A percentile compares a stretch with the other conserved stretches of the same genome.
These are phyloP conservation scores for Eremobia ochroleuca DNA, from an alignment of 2,888 invertebrate genomes.

Conservation along the genomic window DNA sequence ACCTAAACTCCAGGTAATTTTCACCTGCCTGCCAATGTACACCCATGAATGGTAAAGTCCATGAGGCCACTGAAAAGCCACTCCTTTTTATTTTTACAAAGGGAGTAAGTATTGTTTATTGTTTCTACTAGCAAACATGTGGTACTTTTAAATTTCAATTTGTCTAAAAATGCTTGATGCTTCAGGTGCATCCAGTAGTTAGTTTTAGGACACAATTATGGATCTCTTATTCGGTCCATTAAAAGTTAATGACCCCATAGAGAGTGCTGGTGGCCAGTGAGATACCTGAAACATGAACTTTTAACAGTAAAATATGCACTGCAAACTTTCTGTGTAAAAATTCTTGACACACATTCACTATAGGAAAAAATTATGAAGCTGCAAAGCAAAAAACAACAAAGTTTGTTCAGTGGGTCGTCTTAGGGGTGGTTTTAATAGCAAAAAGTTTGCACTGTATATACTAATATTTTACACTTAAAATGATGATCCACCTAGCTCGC, in stretches of 20 bases:
- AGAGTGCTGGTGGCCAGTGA: not conserved
- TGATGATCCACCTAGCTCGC: slow-evolving; percentile 92
- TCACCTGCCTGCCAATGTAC: not conserved
- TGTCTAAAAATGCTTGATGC: not conserved
- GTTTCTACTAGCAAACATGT: slow-evolving; percentile 15
- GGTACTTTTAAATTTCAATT: not conserved
- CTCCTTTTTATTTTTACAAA: not conserved
- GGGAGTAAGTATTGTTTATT: not conserved
- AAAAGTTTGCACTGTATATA: slow-evolving; percentile 12
- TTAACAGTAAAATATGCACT: not conserved
- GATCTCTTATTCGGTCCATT: not conserved
- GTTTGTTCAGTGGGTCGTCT: no score
- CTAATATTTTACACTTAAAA: slow-evolving; percentile 54
- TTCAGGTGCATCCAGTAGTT: not conserved
- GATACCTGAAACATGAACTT: slow-evolving; percentile 32
- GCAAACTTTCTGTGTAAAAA: slow-evolving; percentile 6
- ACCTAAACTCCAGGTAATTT: slow-evolving; percentile 13
- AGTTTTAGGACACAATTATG: not conserved
- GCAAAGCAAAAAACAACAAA: not conserved
- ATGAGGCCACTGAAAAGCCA: not conserved
- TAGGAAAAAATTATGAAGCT: not conserved
- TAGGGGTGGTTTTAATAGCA: not conserved
- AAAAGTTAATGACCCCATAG: not conserved
- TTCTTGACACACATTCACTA: not conserved
- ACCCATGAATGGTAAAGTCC: not conserved